Conservation (phyloP, 2,797 vertebrate genomes). For the Propithecus perrieri region DNA sequence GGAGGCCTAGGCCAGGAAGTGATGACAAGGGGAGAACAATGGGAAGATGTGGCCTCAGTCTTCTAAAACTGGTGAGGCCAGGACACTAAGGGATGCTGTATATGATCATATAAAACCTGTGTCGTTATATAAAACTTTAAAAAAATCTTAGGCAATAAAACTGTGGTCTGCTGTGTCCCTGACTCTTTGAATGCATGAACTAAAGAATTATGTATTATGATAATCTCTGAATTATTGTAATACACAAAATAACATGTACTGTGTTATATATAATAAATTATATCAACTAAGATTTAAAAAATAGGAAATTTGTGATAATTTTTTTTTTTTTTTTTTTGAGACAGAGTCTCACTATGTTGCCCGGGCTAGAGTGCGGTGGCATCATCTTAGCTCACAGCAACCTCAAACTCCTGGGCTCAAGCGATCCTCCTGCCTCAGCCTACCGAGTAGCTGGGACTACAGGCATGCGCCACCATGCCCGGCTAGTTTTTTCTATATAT, state of each 20-base stretch:
- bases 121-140: neutral
- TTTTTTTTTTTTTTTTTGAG: neutral
- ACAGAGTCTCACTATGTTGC: no score
- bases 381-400: no score
- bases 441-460: no score
- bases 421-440: no score
- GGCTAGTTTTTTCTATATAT: no score
- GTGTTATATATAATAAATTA: constrained; percentile 1
- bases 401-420: no score
- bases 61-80: no score
- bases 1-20: neutral
- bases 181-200: neutral
- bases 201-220: neutral
- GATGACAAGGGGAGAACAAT: rapidly evolving
- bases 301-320: neutral
- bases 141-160: neutral
- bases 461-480: no score
- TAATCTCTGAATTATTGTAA: neutral
- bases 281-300: neutral
- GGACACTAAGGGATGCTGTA: rapidly evolving
- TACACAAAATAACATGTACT: neutral
- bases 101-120: neutral
- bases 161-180: neutral
- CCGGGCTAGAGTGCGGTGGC: no score
- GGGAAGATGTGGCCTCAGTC: rapidly evolving